Evolutionary conservation across 2,888 invertebrate genomes (phyloP).

Genomic region (Acrobasis repandana): DNA sequence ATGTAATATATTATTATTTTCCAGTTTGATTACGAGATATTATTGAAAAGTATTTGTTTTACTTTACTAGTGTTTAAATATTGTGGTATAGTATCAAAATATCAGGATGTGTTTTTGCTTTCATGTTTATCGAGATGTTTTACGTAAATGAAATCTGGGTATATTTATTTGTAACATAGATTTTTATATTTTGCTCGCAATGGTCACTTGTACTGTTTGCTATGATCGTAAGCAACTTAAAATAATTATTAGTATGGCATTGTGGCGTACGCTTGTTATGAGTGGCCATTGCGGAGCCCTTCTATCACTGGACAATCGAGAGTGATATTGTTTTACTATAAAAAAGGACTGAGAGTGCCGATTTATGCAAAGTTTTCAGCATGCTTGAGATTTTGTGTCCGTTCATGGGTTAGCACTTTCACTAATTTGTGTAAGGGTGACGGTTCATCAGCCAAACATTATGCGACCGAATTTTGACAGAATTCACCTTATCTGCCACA

Average conservation of each 20-base stretch:
- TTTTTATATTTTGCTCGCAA: conserved; percentile 23
- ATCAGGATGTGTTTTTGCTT: conserved; percentile 39
- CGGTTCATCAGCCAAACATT: background rate
- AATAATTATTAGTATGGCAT: conserved; percentile 5
- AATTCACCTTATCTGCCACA: too few species aligned
- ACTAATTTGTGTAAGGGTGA: background rate
- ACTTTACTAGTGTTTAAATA: conserved; percentile 39
- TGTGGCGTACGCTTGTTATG: background rate
- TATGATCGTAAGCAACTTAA: conserved; percentile 1
- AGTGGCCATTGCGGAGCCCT: conserved; percentile 15
- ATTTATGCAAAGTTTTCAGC: background rate
- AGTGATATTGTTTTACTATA: conserved; percentile 1
- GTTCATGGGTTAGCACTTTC: background rate
- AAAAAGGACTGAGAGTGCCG: background rate
- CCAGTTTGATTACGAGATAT: conserved; percentile 53
- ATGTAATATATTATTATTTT: conserved; percentile 67
- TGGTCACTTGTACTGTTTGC: conserved; percentile 23
- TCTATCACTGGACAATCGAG: conserved; percentile 3
- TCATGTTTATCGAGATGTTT: conserved; percentile 31
- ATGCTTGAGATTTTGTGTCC: background rate
- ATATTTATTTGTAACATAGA: conserved; percentile 26
- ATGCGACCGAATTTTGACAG: background rate
- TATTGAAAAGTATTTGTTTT: conserved; percentile 54
- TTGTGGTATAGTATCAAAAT: conserved; percentile 35
- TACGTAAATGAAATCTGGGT: conserved; percentile 27